These are phyloP conservation scores for Ctenopoma kingsleyae DNA, from an alignment of 2,797 vertebrate genomes.

Conservation along the genomic window DNA sequence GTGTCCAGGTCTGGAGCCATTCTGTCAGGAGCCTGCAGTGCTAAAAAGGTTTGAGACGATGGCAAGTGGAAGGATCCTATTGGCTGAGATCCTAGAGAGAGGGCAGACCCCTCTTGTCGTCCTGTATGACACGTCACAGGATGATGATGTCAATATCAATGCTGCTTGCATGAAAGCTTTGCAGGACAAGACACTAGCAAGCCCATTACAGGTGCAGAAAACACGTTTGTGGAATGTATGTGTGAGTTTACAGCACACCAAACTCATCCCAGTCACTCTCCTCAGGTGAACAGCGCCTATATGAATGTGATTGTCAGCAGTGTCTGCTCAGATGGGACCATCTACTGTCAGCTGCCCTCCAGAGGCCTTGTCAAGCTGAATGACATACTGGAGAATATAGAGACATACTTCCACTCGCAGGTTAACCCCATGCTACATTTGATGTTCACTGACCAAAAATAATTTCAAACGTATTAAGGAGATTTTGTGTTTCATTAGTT, in stretches of 20 bases:
- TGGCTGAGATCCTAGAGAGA: slow-evolving; percentile 92
- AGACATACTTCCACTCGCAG: slow-evolving; percentile 90
- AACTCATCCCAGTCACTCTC: slow-evolving; percentile 4
- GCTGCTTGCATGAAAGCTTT: slow-evolving; percentile 91
- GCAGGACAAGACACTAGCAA: slow-evolving; percentile 89
- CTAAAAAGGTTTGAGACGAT: slow-evolving; percentile 91
- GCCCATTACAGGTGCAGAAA: slow-evolving; percentile 88
- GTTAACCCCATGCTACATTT: slow-evolving; percentile 63
- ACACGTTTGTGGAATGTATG: neutral
- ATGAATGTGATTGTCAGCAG: slow-evolving; percentile 91
- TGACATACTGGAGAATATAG: slow-evolving; percentile 88
- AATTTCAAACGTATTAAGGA: neutral
- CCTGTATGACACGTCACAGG: slow-evolving; percentile 96
- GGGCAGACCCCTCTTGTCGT: slow-evolving; percentile 89
- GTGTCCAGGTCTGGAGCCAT: slow-evolving; percentile 90
- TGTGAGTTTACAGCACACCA: neutral
- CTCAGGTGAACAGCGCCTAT: slow-evolving; percentile 90
- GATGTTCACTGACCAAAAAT: no score
- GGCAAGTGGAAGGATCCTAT: slow-evolving; percentile 92
- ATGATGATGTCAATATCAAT: slow-evolving; percentile 97
- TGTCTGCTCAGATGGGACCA: slow-evolving; percentile 93
- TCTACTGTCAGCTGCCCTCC: slow-evolving; percentile 94
- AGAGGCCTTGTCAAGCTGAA: slow-evolving; percentile 90
- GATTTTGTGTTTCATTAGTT: neutral
- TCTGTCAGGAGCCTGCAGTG: slow-evolving; percentile 89